A percentile compares a stretch with the other conserved stretches of the same genome.
Conservation (phyloP, 2,797 vertebrate genomes). For the Sternotherus odoratus region DNA sequence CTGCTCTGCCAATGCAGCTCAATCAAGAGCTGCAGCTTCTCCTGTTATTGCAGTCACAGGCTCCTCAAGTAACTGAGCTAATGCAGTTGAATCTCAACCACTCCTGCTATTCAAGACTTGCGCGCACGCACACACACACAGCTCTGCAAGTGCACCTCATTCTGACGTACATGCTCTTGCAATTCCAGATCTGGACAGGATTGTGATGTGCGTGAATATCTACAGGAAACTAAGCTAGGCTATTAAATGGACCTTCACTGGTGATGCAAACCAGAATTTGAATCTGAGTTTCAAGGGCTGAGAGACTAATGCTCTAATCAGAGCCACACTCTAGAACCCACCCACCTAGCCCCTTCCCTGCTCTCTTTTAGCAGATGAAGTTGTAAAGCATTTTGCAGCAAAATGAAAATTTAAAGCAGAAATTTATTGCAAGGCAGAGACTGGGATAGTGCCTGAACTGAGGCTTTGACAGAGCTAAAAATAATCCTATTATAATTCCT, state of each 20-base stretch:
- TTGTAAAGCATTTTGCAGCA: background rate
- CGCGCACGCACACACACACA: background rate
- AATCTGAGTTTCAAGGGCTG: rapidly evolving
- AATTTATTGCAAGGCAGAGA: slow-evolving; percentile 28
- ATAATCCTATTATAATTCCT: slow-evolving; percentile 69
- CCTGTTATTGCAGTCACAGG: background rate
- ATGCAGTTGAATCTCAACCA: background rate
- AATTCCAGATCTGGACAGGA: slow-evolving; percentile 23
- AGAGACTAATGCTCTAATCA: background rate
- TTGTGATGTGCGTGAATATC: background rate
- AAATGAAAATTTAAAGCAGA: slow-evolving; percentile 8
- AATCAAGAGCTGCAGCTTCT: slow-evolving; percentile 35
- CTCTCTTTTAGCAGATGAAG: background rate
- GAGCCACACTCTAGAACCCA: background rate
- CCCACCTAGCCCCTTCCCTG: background rate
- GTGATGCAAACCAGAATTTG: background rate
- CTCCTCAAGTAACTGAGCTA: background rate
- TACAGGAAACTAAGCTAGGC: background rate
- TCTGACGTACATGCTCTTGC: background rate
- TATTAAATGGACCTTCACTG: background rate
- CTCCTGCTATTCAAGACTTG: background rate
- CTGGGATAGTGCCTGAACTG: slow-evolving; percentile 43
- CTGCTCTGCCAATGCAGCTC: background rate
- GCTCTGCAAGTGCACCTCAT: slow-evolving; percentile 2
- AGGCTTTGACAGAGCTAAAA: slow-evolving; percentile 64